These are phyloP conservation scores for Schizothorax lantsangensis DNA, from an alignment of 2,797 vertebrate genomes.

Conservation along the genomic window DNA sequence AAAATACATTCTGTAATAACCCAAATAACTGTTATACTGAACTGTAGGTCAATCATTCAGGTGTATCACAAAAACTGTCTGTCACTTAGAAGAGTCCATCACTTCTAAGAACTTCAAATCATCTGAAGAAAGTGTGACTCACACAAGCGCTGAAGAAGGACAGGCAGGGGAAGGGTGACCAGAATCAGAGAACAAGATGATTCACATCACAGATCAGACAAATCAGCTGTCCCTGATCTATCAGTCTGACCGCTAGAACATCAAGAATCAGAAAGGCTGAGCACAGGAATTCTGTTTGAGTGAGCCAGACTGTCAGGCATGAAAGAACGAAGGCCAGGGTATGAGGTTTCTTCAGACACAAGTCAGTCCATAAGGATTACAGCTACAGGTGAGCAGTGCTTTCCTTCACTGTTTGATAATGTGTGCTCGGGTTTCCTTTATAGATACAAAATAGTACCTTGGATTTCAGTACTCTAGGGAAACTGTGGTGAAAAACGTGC, in stretches of 20 bases:
- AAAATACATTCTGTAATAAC: neutral
- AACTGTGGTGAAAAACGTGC: neutral
- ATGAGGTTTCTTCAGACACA: conserved; percentile 14
- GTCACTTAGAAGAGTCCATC: conserved; percentile 19
- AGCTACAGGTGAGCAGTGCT: neutral
- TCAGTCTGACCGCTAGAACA: conserved; percentile 1
- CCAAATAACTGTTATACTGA: neutral
- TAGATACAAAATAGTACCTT: neutral
- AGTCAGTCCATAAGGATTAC: conserved; percentile 15
- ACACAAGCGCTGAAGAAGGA: conserved; percentile 16
- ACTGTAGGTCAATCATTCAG: conserved; percentile 9
- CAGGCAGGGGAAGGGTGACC: conserved; percentile 24
- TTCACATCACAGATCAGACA: conserved; percentile 33
- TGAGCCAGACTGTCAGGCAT: conserved; percentile 15
- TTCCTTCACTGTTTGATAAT: neutral
- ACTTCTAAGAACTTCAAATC: conserved; percentile 22
- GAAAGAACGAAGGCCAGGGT: conserved; percentile 10
- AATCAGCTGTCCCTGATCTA: conserved; percentile 21
- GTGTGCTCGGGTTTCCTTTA: neutral
- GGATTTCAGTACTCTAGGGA: neutral
- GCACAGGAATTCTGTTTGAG: conserved; percentile 23
- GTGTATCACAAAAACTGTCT: neutral
- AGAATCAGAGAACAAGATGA: conserved; percentile 36
- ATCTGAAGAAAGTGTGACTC: conserved; percentile 39
- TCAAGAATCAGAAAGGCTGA: conserved; percentile 13